A percentile compares a stretch with the other conserved stretches of the same genome.
Conservation (phyloP, 2,113 vertebrate species). For the Corythaeola cristata region DNA sequence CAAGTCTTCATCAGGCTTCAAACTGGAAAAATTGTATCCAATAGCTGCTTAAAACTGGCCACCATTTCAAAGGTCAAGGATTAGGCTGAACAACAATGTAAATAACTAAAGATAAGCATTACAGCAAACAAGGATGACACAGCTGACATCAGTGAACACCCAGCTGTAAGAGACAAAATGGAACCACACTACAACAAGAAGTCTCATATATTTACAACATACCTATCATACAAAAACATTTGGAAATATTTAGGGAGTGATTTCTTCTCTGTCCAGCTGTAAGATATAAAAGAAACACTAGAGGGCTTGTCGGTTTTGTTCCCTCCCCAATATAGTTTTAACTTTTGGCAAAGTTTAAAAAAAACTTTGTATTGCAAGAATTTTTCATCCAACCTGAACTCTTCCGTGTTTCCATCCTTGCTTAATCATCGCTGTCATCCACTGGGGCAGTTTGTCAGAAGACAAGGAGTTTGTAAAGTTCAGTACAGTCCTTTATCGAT, state of each 20-base stretch:
- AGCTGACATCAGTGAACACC: neutral
- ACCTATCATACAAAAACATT: constrained; percentile 61
- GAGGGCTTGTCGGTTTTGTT: neutral
- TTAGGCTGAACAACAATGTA: neutral
- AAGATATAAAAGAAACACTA: constrained; percentile 22
- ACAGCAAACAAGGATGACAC: constrained; percentile 32
- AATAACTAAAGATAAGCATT: neutral
- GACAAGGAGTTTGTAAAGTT: neutral
- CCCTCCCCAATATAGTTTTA: neutral
- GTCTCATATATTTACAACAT: constrained; percentile 18
- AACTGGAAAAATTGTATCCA: neutral
- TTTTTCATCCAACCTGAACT: neutral
- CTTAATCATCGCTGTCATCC: neutral
- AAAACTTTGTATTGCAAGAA: constrained; percentile 16
- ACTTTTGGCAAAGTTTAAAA: constrained; percentile 31
- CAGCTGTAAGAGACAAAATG: constrained; percentile 26
- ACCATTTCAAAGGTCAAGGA: neutral
- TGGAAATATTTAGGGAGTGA: neutral
- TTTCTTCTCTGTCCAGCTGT: constrained; percentile 27
- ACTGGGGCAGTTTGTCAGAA: neutral
- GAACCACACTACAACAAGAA: constrained; percentile 35
- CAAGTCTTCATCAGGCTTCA: neutral
- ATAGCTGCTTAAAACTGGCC: constrained; percentile 14
- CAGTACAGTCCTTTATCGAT: constrained; percentile 49
- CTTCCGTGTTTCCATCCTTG: neutral